Evolutionary conservation across 2,888 invertebrate species (phyloP).

Genomic region (Clivina fossor): DNA sequence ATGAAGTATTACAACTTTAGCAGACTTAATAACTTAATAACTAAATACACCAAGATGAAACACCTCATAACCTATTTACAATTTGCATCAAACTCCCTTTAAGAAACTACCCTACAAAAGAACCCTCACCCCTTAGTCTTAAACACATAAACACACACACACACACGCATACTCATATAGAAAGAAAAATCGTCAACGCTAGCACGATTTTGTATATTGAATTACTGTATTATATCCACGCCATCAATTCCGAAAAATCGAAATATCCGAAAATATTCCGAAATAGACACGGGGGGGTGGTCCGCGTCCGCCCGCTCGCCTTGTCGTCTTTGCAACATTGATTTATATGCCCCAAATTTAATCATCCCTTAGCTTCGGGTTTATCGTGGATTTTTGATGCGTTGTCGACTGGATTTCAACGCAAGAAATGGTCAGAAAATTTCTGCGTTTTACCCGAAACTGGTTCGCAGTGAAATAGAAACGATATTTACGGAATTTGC

Average conservation of each 20-base stretch:
- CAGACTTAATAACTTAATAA: too few species aligned
- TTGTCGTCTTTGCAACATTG: slow-evolving; percentile 32
- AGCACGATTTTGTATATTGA: slow-evolving; percentile 33
- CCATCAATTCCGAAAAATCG: slow-evolving; percentile 30
- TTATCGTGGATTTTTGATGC: neutral
- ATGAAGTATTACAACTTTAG: too few species aligned
- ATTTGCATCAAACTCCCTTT: too few species aligned
- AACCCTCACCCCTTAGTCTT: too few species aligned
- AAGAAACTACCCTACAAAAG: too few species aligned
- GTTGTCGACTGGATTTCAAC: neutral
- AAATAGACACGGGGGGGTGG: too few species aligned
- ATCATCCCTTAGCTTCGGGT: slow-evolving; percentile 9
- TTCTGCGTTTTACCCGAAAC: too few species aligned
- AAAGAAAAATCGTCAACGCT: slow-evolving; percentile 26
- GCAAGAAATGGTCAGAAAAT: neutral
- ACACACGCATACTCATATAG: slow-evolving; percentile 30
- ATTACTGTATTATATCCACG: slow-evolving; percentile 29
- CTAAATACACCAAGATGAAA: too few species aligned
- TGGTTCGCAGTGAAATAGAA: too few species aligned
- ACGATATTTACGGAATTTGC: neutral
- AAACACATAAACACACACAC: slow-evolving; percentile 27
- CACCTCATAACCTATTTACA: too few species aligned
- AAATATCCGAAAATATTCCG: too few species aligned
- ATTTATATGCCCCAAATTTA: slow-evolving; percentile 31
- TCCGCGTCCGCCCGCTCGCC: too few species aligned